Conservation (phyloP, 2,888 invertebrate species). For the Lasioglossum malachurum region DNA sequence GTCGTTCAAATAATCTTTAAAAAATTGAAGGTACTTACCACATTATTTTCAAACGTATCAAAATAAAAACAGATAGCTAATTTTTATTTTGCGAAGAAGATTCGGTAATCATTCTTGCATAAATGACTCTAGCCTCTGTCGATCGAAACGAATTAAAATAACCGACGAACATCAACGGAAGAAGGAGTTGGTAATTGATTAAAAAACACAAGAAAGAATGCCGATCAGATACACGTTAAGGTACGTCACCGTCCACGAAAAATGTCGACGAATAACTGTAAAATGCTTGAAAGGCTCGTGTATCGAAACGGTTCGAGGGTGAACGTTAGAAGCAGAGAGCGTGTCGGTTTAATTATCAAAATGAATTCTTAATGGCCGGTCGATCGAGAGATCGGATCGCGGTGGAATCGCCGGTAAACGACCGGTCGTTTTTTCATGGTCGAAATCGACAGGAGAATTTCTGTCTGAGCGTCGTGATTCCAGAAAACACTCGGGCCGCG, state of each 20-base stretch:
- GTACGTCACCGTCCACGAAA: not conserved
- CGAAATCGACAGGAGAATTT: slow-evolving; percentile 46
- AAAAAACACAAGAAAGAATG: not conserved
- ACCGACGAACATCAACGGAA: not conserved
- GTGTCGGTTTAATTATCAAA: not conserved
- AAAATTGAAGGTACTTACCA: too few species aligned
- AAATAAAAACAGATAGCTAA: not conserved
- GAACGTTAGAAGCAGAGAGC: not conserved
- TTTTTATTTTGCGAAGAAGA: not conserved
- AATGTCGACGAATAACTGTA: not conserved
- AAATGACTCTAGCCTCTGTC: not conserved
- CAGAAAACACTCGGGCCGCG: slow-evolving; percentile 61
- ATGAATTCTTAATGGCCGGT: not conserved
- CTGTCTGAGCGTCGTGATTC: slow-evolving; percentile 44
- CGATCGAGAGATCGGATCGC: not conserved
- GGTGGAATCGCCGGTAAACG: slow-evolving; percentile 31
- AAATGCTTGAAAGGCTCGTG: not conserved
- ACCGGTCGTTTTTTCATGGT: slow-evolving; percentile 27
- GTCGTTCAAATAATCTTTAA: too few species aligned
- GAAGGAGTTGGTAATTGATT: not conserved
- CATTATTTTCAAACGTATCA: too few species aligned
- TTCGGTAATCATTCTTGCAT: not conserved
- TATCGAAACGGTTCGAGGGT: too few species aligned
- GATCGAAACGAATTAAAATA: not conserved
- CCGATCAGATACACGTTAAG: not conserved